Evolutionary conservation across 1,140 invertebrate genomes (phyloP).

Genomic region (Tetramorium alpestre): DNA sequence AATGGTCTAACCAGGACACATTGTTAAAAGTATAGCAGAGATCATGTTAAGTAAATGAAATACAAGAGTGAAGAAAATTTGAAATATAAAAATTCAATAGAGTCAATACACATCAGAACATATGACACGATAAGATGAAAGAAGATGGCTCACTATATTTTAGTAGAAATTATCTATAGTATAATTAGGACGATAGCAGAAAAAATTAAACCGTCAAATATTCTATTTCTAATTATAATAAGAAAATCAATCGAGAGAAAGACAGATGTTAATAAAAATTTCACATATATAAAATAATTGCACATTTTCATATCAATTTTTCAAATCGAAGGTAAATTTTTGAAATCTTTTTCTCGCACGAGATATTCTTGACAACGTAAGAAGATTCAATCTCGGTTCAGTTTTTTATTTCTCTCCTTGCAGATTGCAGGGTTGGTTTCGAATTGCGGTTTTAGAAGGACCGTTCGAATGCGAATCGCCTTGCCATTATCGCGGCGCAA

Average conservation of each 20-base stretch:
- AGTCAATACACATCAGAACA: neutral
- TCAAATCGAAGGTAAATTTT: neutral
- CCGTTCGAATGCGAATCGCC: neutral
- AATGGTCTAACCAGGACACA: neutral
- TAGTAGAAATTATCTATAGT: neutral
- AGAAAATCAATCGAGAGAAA: neutral
- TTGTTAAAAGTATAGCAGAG: constrained; percentile 13
- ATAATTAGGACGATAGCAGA: neutral
- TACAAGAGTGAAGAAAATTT: neutral
- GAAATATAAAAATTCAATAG: neutral
- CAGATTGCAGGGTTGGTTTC: neutral
- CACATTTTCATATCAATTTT: neutral
- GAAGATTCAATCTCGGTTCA: neutral
- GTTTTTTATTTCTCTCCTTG: neutral
- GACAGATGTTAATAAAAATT: neutral
- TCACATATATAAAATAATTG: neutral
- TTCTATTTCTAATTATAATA: neutral
- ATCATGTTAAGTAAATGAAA: neutral
- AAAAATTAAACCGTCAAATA: neutral
- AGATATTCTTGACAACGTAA: neutral
- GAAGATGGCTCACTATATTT: neutral
- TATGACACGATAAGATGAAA: neutral
- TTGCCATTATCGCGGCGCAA: constrained; percentile 21
- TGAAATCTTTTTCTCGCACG: neutral
- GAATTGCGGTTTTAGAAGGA: neutral